phyloP scores from a whole-genome alignment of 2,888 invertebrate species.

The Panopea generosa region DNA sequence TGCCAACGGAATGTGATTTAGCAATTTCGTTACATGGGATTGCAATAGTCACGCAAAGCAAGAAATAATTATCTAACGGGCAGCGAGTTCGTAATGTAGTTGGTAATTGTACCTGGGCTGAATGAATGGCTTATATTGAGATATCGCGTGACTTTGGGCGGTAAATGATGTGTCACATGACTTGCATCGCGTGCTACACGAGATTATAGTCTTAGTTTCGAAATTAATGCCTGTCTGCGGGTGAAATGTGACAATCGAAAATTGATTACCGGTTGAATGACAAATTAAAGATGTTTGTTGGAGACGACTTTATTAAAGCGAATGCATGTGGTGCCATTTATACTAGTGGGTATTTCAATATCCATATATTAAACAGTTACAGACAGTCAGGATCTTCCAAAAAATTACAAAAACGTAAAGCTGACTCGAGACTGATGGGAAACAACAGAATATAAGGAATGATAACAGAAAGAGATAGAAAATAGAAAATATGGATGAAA shows the following conservation, averaged over 20 bases:
- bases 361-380: too few species aligned
- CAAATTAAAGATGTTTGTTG: conserved; percentile 59
- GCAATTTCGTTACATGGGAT: conserved; percentile 57
- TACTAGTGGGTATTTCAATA: too few species aligned
- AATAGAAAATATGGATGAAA: too few species aligned
- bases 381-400: too few species aligned
- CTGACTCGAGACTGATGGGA: too few species aligned
- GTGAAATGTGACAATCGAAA: conserved; percentile 60
- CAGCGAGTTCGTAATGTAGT: conserved; percentile 57
- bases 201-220: conserved; percentile 57
- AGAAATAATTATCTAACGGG: conserved; percentile 63
- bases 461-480: too few species aligned
- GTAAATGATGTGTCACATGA: conserved; percentile 65
- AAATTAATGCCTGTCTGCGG: conserved; percentile 64
- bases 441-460: too few species aligned
- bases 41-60: conserved; percentile 49
- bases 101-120: conserved; percentile 61
- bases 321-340: background rate
- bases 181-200: conserved; percentile 55
- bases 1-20: conserved; percentile 62
- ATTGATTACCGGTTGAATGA: conserved; percentile 56
- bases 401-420: too few species aligned
- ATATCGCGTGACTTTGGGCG: conserved; percentile 51
- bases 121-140: conserved; percentile 63
- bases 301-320: conserved; percentile 2